Conservation (phyloP, 2,888 invertebrate species). For the Brenthis hecate region DNA sequence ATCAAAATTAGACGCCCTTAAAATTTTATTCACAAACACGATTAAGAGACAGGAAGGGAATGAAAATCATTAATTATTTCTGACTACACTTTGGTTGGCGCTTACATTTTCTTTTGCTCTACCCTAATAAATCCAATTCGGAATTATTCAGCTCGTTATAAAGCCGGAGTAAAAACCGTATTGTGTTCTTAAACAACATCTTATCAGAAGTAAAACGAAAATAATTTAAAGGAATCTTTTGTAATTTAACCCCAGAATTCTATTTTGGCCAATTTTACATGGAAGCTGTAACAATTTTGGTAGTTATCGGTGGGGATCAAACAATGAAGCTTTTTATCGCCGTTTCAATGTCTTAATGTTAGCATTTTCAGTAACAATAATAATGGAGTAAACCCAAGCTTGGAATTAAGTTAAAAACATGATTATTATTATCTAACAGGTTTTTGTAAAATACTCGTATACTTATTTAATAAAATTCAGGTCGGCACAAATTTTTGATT, state of each 20-base stretch:
- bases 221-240: slow-evolving; percentile 44
- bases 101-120: slow-evolving; percentile 18
- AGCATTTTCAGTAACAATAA: slow-evolving; percentile 16
- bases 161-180: slow-evolving; percentile 30
- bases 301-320: slow-evolving; percentile 45
- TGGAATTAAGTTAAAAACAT: neutral
- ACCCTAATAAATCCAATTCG: slow-evolving; percentile 33
- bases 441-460: neutral
- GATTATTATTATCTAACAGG: neutral
- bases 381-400: slow-evolving; percentile 11
- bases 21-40: too few species aligned
- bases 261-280: slow-evolving; percentile 39
- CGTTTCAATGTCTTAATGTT: slow-evolving; percentile 12
- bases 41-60: slow-evolving; percentile 6
- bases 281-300: slow-evolving; percentile 48
- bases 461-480: too few species aligned
- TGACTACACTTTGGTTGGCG: neutral
- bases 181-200: slow-evolving; percentile 36
- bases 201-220: slow-evolving; percentile 33
- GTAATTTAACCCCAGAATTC: slow-evolving; percentile 47
- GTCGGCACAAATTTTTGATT: too few species aligned
- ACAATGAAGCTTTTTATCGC: slow-evolving; percentile 27
- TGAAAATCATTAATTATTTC: slow-evolving; percentile 19
- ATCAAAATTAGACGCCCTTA: too few species aligned
- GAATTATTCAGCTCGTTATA: slow-evolving; percentile 36